These are phyloP conservation scores for Heteropelma amictum DNA, from an alignment of 2,888 invertebrate species.

Conservation along the genomic window DNA sequence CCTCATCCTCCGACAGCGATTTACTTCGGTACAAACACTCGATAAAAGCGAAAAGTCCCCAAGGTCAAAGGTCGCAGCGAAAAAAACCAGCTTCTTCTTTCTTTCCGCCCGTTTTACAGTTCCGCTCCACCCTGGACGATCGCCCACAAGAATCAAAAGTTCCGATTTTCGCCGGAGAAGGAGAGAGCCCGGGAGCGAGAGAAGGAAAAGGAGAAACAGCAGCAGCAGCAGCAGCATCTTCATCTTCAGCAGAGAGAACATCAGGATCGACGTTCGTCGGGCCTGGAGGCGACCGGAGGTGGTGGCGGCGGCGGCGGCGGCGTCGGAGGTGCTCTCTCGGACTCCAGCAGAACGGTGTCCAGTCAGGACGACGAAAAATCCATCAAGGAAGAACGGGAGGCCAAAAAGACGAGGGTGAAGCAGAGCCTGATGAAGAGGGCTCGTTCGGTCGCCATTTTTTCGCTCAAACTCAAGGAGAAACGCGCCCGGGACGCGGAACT, in stretches of 20 bases:
- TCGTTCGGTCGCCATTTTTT: constrained; percentile 91
- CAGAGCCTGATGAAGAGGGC: constrained; percentile 91
- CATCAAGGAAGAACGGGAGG: constrained; percentile 80
- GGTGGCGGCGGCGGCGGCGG: no score
- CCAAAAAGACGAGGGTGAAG: constrained; percentile 84
- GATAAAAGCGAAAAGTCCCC: no score
- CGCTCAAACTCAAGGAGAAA: constrained; percentile 87
- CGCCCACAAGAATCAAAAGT: constrained; percentile 73
- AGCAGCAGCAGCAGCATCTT: constrained; percentile 64
- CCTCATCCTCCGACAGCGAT: constrained; percentile 82
- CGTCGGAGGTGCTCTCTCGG: no score
- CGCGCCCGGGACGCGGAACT: constrained; percentile 87
- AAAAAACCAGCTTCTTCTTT: no score
- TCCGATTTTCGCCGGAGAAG: constrained; percentile 76
- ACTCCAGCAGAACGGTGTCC: constrained; percentile 80
- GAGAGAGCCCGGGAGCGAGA: constrained; percentile 69
- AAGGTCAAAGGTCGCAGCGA: no score
- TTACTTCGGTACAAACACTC: constrained; percentile 76
- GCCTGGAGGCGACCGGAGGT: constrained; percentile 52
- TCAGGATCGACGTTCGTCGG: constrained; percentile 57
- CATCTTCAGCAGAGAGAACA: constrained; percentile 46
- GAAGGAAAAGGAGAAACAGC: constrained; percentile 74
- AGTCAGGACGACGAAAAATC: constrained; percentile 80
- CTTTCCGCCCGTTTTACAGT: no score
- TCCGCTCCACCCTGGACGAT: constrained; percentile 81